Percentiles rank a stretch among this genome's conserved stretches.
Evolutionary conservation across 2,113 vertebrate species (phyloP).

Genomic region (Salvator merianae): DNA sequence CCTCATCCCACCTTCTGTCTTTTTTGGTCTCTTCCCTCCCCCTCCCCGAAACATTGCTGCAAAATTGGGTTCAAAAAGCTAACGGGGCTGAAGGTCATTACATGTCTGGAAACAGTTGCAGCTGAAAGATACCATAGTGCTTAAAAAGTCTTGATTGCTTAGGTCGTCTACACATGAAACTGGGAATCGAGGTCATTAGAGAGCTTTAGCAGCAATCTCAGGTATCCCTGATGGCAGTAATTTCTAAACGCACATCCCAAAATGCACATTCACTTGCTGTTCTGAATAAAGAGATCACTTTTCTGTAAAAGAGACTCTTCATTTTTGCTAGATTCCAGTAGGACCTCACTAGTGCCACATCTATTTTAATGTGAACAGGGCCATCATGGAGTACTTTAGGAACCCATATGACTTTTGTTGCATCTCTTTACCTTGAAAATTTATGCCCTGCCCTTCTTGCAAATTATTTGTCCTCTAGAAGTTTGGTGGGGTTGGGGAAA

Average conservation of each 20-base stretch:
- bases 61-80: constrained; percentile 28
- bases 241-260: background rate
- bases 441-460: no score
- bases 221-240: background rate
- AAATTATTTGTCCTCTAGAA: no score
- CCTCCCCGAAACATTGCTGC: constrained; percentile 57
- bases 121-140: background rate
- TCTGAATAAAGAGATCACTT: no score
- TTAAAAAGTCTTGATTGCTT: no score
- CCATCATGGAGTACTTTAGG: no score
- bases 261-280: background rate
- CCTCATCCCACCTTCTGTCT: constrained; percentile 70
- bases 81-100: background rate
- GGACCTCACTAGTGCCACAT: no score
- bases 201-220: background rate
- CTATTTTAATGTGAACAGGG: no score
- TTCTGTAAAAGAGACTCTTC: no score
- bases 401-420: no score
- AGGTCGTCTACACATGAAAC: background rate
- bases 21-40: constrained; percentile 14
- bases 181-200: background rate
- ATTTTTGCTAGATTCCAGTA: no score
- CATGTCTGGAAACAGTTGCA: background rate
- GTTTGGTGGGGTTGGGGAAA: no score
- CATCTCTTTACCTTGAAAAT: no score